Percentiles rank a stretch among this genome's conserved stretches.
These are phyloP conservation scores for Orthonyx spaldingii DNA, from an alignment of 2,113 vertebrate species.

Conservation along the genomic window DNA sequence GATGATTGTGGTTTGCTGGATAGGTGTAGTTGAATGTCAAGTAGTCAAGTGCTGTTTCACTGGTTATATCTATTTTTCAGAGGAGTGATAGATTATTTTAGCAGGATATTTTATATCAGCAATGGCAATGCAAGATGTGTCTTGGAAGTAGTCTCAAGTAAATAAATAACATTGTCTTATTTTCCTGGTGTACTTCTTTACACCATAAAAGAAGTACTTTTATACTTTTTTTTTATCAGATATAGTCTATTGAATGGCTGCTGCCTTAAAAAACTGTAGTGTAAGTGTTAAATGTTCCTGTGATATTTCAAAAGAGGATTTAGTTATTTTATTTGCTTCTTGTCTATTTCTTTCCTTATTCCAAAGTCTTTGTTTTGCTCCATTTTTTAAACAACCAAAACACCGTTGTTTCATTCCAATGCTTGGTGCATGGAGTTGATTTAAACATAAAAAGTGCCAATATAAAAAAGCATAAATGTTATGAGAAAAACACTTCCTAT, in stretches of 20 bases:
- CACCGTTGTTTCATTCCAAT: not conserved
- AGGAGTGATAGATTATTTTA: not conserved
- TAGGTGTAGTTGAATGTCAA: not conserved
- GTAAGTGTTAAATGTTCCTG: not conserved
- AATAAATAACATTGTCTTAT: not conserved
- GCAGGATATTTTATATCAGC: not conserved
- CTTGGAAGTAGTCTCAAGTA: not conserved
- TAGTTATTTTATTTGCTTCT: not conserved
- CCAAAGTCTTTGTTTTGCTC: not conserved
- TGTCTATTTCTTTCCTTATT: not conserved
- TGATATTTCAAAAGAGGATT: not conserved
- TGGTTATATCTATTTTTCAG: not conserved
- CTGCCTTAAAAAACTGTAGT: not conserved
- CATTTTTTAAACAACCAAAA: not conserved
- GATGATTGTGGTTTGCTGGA: not conserved
- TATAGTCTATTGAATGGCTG: not conserved
- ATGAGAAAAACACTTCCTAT: accelerated
- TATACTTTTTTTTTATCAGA: not conserved
- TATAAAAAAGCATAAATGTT: not conserved
- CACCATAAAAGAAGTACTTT: not conserved
- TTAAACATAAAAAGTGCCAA: not conserved
- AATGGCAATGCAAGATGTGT: not conserved
- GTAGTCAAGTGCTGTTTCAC: not conserved
- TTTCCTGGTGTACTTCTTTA: not conserved
- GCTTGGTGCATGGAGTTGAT: not conserved